A percentile compares a stretch with the other conserved stretches of the same genome.
Conservation (phyloP, 2,797 vertebrate species). For the Trachurus trachurus region DNA sequence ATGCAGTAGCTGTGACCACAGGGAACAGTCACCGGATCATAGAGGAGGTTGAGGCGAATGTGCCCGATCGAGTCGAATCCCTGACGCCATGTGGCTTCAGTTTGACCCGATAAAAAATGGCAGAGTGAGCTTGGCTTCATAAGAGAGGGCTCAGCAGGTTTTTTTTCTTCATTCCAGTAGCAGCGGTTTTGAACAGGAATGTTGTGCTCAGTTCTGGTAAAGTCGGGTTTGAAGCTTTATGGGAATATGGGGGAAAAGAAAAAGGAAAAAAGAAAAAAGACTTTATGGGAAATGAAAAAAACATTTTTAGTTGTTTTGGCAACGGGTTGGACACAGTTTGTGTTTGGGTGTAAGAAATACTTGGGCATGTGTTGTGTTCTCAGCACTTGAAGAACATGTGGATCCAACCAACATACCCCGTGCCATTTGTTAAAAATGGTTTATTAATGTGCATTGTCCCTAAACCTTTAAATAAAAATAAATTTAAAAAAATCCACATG, state of each 20-base stretch:
- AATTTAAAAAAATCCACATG: too few species aligned
- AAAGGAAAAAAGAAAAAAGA: too few species aligned
- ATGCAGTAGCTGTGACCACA: too few species aligned
- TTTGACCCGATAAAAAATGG: neutral
- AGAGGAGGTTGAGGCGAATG: constrained; percentile 24
- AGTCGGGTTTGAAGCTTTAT: neutral
- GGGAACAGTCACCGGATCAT: constrained; percentile 26
- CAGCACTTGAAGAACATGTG: too few species aligned
- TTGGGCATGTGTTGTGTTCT: too few species aligned
- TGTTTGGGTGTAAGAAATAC: neutral
- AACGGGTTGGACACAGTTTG: neutral
- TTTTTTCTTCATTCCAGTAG: constrained; percentile 33
- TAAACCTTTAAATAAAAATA: too few species aligned
- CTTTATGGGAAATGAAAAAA: neutral
- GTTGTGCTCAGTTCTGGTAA: neutral
- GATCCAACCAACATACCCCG: too few species aligned
- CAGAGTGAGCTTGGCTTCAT: neutral
- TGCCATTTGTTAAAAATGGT: too few species aligned
- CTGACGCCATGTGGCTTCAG: constrained; percentile 26
- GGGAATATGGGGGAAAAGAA: too few species aligned
- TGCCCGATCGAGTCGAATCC: constrained; percentile 20
- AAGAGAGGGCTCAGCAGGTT: constrained; percentile 4
- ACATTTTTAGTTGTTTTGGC: too few species aligned
- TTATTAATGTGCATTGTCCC: too few species aligned
- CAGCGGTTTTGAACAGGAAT: constrained; percentile 4